Percentiles rank a stretch among this genome's conserved stretches.
Evolutionary conservation across 2,797 vertebrate genomes (phyloP).

Genomic region (Parauchenoglanis ngamensis): DNA sequence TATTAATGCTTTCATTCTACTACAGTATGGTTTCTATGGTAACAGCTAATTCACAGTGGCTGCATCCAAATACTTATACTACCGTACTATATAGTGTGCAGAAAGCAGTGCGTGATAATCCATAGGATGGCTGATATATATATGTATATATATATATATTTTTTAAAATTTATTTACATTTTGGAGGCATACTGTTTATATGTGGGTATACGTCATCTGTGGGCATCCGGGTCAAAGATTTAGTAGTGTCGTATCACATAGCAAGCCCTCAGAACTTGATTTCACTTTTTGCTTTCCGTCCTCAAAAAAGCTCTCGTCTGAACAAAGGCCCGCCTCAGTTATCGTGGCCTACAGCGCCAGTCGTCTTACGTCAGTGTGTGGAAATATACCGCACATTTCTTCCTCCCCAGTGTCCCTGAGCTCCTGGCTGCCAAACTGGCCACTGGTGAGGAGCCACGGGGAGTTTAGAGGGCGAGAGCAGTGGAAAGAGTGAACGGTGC

Average conservation of each 20-base stretch:
- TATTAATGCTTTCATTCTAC: too few species aligned
- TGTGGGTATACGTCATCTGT: too few species aligned
- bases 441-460: slow-evolving; percentile 71
- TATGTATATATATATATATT: too few species aligned
- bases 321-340: slow-evolving; percentile 33
- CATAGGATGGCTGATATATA: too few species aligned
- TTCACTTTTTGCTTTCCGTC: slow-evolving; percentile 13
- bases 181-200: too few species aligned
- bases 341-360: slow-evolving; percentile 45
- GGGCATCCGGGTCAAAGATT: too few species aligned
- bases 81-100: too few species aligned
- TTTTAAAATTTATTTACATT: too few species aligned
- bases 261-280: neutral
- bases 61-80: too few species aligned
- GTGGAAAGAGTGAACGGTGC: slow-evolving; percentile 80
- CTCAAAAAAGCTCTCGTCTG: neutral
- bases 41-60: too few species aligned
- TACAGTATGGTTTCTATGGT: too few species aligned
- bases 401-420: slow-evolving; percentile 69
- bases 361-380: slow-evolving; percentile 68
- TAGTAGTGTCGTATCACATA: neutral
- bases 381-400: slow-evolving; percentile 77
- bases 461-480: slow-evolving; percentile 71
- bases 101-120: too few species aligned
- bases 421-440: slow-evolving; percentile 73